These are phyloP conservation scores for Tetragonula clypearis DNA, from an alignment of 1,140 invertebrate genomes.

Conservation along the genomic window DNA sequence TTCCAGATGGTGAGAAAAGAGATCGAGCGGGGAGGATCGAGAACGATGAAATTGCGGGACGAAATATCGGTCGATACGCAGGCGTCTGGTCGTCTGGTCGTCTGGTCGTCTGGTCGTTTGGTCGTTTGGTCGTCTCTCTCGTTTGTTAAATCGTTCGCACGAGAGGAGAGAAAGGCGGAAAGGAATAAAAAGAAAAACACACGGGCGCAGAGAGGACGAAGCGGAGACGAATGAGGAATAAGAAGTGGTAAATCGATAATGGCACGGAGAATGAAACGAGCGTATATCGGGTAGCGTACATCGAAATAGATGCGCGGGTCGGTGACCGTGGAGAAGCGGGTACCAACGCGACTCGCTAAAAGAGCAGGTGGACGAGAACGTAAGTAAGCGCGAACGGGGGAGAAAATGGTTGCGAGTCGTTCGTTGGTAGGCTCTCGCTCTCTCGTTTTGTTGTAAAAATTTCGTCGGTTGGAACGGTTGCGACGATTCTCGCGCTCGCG, in stretches of 20 bases:
- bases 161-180: too few species aligned
- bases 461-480: neutral
- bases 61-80: too few species aligned
- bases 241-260: neutral
- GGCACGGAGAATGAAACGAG: neutral
- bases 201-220: rapidly evolving
- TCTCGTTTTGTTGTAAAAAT: neutral
- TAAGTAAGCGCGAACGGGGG: too few species aligned
- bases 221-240: neutral
- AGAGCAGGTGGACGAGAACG: conserved; percentile 10
- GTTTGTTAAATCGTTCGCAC: neutral
- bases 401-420: too few species aligned
- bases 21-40: neutral
- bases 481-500: too few species aligned
- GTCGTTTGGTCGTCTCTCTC: too few species aligned
- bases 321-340: conserved; percentile 38
- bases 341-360: conserved; percentile 14
- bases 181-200: neutral
- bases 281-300: neutral
- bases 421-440: too few species aligned
- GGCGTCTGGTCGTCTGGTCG: too few species aligned
- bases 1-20: conserved; percentile 11
- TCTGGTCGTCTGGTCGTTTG: too few species aligned
- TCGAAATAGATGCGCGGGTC: conserved; percentile 25
- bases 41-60: too few species aligned